These are phyloP conservation scores for Pollenia amentaria DNA, from an alignment of 2,888 invertebrate genomes.

Conservation along the genomic window DNA sequence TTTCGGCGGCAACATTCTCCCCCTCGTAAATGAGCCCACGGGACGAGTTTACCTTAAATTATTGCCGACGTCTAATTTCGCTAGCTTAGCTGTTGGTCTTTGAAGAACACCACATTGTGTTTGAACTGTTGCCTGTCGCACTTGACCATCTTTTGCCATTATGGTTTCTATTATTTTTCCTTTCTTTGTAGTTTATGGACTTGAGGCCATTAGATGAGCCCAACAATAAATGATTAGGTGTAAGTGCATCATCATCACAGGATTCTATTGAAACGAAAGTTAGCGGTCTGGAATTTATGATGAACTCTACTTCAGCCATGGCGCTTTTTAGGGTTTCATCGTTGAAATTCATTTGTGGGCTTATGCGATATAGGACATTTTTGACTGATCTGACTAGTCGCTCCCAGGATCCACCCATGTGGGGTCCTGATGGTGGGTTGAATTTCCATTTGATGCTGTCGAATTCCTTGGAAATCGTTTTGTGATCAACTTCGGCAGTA, in stretches of 20 bases:
- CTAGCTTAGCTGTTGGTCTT: slow-evolving; percentile 35
- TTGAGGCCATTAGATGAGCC: slow-evolving; percentile 50
- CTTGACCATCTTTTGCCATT: slow-evolving; percentile 53
- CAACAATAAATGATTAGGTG: slow-evolving; percentile 65
- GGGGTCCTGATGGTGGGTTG: slow-evolving; percentile 73
- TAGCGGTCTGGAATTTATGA: slow-evolving; percentile 17
- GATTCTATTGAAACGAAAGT: slow-evolving; percentile 47
- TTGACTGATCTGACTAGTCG: slow-evolving; percentile 56
- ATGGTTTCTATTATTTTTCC: slow-evolving; percentile 32
- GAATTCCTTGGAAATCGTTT: neutral
- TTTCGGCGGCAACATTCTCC: slow-evolving; percentile 47
- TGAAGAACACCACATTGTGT: slow-evolving; percentile 25
- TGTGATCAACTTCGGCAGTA: slow-evolving; percentile 3
- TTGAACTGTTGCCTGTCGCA: slow-evolving; percentile 31
- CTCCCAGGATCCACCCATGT: slow-evolving; percentile 61
- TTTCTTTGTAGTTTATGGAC: slow-evolving; percentile 46
- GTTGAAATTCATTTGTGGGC: slow-evolving; percentile 19
- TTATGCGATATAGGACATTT: slow-evolving; percentile 38
- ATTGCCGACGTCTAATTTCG: slow-evolving; percentile 38
- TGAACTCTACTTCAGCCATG: slow-evolving; percentile 61
- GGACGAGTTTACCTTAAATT: slow-evolving; percentile 30
- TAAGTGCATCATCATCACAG: slow-evolving; percentile 61
- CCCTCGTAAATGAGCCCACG: slow-evolving; percentile 47
- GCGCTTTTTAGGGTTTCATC: slow-evolving; percentile 54
- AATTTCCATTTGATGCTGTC: slow-evolving; percentile 51